Percentiles rank a stretch among this genome's conserved stretches.
phyloP scores from a whole-genome alignment of 1,140 invertebrate genomes.

The Lycorma delicatula region DNA sequence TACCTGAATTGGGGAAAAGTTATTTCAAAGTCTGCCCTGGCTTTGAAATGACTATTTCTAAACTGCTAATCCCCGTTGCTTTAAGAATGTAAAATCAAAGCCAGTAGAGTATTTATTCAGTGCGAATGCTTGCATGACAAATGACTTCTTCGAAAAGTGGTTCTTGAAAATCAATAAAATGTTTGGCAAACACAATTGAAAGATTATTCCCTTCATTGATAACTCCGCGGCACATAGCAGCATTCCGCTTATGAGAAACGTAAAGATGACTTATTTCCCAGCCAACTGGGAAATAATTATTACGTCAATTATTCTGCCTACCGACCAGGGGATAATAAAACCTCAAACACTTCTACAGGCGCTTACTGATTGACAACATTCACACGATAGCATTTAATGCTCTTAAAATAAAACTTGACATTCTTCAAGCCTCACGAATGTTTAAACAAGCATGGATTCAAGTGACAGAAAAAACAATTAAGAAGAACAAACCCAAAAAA shows the following conservation, averaged over 20 bases:
- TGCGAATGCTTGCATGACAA: not conserved
- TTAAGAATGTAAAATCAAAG: not conserved
- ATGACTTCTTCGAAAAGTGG: conserved; percentile 15
- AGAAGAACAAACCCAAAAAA: too few relatives aligned
- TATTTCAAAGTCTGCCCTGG: conserved; percentile 6
- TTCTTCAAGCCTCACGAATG: conserved; percentile 7
- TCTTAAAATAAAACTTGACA: not conserved
- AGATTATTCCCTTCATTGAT: conserved; percentile 16
- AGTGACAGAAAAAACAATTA: conserved; percentile 13
- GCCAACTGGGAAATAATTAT: too few relatives aligned
- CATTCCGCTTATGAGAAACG: conserved; percentile 8
- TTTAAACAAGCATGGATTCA: conserved; percentile 7
- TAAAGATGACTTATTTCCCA: conserved; percentile 1
- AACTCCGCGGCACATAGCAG: conserved; percentile 16
- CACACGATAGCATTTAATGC: not conserved
- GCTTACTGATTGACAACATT: conserved; percentile 1
- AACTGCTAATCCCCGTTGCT: not conserved
- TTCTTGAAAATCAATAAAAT: conserved; percentile 15
- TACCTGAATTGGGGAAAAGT: conserved; percentile 7
- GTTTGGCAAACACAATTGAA: conserved; percentile 15
- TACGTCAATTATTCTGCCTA: not conserved
- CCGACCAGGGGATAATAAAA: not conserved
- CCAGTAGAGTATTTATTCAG: not conserved
- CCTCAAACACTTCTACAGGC: not conserved
- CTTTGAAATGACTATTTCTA: not conserved